phyloP scores from a whole-genome alignment of 2,888 invertebrate genomes.

The Crocallis elinguaria region DNA sequence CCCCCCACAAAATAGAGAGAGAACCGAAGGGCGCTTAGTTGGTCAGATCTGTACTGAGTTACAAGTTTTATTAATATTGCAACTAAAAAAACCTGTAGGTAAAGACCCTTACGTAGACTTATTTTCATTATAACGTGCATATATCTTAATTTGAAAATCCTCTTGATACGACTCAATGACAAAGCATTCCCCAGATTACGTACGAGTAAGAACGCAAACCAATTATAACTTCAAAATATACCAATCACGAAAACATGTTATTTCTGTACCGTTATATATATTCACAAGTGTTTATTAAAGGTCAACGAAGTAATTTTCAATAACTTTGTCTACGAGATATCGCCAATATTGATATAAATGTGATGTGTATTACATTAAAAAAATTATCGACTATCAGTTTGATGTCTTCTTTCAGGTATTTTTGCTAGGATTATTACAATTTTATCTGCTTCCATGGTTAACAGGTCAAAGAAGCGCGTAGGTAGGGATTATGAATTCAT shows the following conservation, averaged over 20 bases:
- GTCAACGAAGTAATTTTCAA: slow-evolving; percentile 30
- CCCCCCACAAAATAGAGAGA: no score
- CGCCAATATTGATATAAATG: slow-evolving; percentile 1
- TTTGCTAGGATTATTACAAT: background rate
- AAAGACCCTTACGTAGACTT: no score
- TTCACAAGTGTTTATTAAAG: slow-evolving; percentile 28
- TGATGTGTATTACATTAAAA: slow-evolving; percentile 2
- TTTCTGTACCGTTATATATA: slow-evolving; percentile 27
- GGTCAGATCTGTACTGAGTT: no score
- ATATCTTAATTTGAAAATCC: slow-evolving; percentile 4
- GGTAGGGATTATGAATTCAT: no score
- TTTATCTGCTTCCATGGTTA: no score
- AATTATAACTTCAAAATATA: slow-evolving; percentile 25
- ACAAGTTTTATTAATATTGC: no score
- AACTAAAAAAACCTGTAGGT: background rate
- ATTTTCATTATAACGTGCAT: no score
- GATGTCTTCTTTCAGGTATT: background rate
- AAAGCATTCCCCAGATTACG: background rate
- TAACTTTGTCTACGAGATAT: slow-evolving; percentile 24
- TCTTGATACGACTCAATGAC: background rate
- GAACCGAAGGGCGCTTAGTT: no score
- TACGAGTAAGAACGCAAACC: slow-evolving; percentile 11
- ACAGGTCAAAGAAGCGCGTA: no score
- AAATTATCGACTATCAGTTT: slow-evolving; percentile 4
- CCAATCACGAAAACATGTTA: slow-evolving; percentile 25